A percentile compares a stretch with the other conserved stretches of the same genome.
Evolutionary conservation across 1,140 invertebrate genomes (phyloP).

Genomic region (Leptonema lineaticorne): DNA sequence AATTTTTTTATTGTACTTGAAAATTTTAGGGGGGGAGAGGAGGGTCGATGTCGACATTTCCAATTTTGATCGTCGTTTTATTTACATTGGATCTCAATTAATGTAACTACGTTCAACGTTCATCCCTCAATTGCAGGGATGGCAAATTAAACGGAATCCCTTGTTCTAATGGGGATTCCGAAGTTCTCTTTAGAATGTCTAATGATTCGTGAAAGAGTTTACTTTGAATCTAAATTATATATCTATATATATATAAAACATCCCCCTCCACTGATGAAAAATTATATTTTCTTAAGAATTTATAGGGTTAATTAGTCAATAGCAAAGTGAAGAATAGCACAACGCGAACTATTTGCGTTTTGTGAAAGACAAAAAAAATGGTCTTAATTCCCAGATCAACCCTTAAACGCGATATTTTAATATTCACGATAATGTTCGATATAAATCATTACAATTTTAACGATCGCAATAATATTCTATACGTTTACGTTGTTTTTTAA

Average conservation of each 20-base stretch:
- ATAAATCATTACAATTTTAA: background rate
- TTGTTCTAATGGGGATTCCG: too few relatives aligned
- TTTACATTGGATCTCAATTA: background rate
- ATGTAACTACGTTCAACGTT: background rate
- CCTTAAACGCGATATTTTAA: too few relatives aligned
- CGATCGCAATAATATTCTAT: background rate
- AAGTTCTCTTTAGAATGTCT: background rate
- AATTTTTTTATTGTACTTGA: too few relatives aligned
- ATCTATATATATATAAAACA: too few relatives aligned
- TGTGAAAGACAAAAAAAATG: background rate
- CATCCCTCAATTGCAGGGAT: background rate
- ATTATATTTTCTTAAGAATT: slow-evolving; percentile 9
- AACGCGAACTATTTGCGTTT: background rate
- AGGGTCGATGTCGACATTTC: too few relatives aligned
- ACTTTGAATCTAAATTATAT: too few relatives aligned
- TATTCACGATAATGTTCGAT: background rate
- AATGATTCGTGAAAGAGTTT: slow-evolving; percentile 14
- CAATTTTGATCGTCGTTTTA: background rate
- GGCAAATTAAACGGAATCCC: background rate
- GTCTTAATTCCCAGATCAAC: too few relatives aligned
- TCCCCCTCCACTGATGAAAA: too few relatives aligned
- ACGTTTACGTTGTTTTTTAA: background rate
- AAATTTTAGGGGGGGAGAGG: too few relatives aligned
- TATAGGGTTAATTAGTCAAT: slow-evolving; percentile 12
- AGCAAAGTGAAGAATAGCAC: slow-evolving; percentile 3